A percentile compares a stretch with the other conserved stretches of the same genome.
These are phyloP conservation scores for Paedocypris micromegethes DNA, from an alignment of 2,797 vertebrate species.

Conservation along the genomic window DNA sequence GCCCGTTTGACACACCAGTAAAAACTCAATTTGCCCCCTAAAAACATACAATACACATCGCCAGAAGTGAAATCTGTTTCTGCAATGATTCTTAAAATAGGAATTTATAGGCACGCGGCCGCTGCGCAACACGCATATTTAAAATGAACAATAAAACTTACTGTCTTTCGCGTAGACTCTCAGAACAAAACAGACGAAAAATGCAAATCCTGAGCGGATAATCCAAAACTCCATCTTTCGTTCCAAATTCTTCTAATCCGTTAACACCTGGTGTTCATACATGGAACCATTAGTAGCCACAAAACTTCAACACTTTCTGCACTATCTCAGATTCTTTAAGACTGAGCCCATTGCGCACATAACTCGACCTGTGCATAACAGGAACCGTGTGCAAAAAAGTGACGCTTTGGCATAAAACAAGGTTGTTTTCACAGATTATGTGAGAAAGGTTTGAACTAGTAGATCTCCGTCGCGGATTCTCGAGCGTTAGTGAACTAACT, in stretches of 20 bases:
- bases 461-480: conserved; percentile 3
- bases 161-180: conserved; percentile 34
- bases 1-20: too few relatives aligned
- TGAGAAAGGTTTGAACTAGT: too few relatives aligned
- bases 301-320: too few relatives aligned
- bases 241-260: conserved; percentile 4
- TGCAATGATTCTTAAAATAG: neutral
- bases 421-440: neutral
- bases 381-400: conserved; percentile 8
- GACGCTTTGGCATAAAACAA: conserved; percentile 2
- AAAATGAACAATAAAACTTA: conserved; percentile 26
- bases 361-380: conserved; percentile 12
- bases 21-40: too few relatives aligned
- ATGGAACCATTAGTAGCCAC: too few relatives aligned
- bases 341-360: conserved; percentile 24
- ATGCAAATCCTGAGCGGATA: conserved; percentile 24
- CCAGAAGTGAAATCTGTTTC: conserved; percentile 35
- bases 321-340: neutral
- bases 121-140: neutral
- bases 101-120: conserved; percentile 18
- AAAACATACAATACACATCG: conserved; percentile 4
- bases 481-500: conserved; percentile 19
- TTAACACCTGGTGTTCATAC: conserved; percentile 19
- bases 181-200: conserved; percentile 34
- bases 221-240: conserved; percentile 41